phyloP scores from a whole-genome alignment of 2,888 invertebrate genomes.

The Aphodius sticticus region DNA sequence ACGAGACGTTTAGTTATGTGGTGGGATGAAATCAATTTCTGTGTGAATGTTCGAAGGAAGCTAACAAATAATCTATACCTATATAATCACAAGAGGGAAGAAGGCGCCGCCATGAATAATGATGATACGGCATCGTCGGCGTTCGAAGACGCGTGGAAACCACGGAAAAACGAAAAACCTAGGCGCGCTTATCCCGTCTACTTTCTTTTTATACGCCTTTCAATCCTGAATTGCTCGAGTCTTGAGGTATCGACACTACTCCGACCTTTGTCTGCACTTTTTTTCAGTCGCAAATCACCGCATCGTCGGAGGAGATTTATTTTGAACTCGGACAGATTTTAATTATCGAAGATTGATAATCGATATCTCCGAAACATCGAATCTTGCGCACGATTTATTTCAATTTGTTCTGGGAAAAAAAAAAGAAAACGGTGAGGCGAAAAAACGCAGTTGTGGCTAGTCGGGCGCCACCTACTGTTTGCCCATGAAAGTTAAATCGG shows the following conservation, averaged over 20 bases:
- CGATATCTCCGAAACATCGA: neutral
- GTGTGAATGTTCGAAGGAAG: neutral
- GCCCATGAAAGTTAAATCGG: slow-evolving; percentile 29
- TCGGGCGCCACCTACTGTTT: neutral
- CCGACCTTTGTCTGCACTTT: neutral
- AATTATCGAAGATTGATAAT: slow-evolving; percentile 6
- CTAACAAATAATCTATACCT: neutral
- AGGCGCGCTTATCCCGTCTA: neutral
- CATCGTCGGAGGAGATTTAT: neutral
- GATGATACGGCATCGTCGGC: neutral
- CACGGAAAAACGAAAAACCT: neutral
- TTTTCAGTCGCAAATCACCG: neutral
- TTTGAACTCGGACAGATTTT: neutral
- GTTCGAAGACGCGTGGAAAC: neutral
- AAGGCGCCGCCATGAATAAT: neutral
- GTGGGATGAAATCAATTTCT: neutral
- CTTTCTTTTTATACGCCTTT: neutral
- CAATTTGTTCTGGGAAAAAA: slow-evolving; percentile 14
- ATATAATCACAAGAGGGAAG: neutral
- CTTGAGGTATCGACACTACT: neutral
- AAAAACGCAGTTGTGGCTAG: neutral
- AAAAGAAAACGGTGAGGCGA: neutral
- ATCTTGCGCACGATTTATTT: slow-evolving; percentile 18
- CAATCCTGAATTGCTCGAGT: neutral
- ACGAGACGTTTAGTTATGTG: neutral